A percentile compares a stretch with the other conserved stretches of the same genome.
These are phyloP conservation scores for Clarias magur DNA, from an alignment of 2,113 vertebrate species.

Conservation along the genomic window DNA sequence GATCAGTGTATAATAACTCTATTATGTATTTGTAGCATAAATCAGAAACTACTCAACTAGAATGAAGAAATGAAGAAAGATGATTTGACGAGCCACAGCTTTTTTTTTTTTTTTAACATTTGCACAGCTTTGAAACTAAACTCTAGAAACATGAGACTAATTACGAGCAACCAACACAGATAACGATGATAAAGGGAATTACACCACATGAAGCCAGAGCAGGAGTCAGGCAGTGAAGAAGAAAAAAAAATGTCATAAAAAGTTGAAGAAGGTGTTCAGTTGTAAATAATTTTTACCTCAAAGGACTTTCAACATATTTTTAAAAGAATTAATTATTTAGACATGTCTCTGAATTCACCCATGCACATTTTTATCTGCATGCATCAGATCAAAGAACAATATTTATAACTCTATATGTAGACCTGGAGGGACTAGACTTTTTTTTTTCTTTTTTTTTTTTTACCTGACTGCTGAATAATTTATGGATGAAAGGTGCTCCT, in stretches of 20 bases:
- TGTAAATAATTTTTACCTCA: conserved; percentile 11
- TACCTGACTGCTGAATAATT: conserved; percentile 12
- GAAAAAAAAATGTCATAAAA: conserved; percentile 10
- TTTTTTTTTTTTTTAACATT: not conserved
- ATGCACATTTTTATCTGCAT: not conserved
- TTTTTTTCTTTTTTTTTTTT: not conserved
- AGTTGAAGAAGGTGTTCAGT: not conserved
- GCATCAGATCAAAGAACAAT: conserved; percentile 23
- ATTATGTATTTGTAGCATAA: not conserved
- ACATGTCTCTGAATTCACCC: not conserved
- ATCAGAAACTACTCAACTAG: not conserved
- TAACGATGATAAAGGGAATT: not conserved
- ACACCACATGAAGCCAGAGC: not conserved
- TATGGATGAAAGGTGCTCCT: conserved; percentile 11
- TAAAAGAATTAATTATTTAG: not conserved
- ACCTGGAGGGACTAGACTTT: conserved; percentile 17
- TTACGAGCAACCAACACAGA: not conserved
- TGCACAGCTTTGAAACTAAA: not conserved
- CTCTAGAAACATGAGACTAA: not conserved
- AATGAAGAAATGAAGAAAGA: not conserved
- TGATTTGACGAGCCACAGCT: not conserved
- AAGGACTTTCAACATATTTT: not conserved
- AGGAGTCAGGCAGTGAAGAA: not conserved
- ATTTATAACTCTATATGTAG: conserved; percentile 1
- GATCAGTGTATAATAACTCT: no score